phyloP scores from a whole-genome alignment of 2,113 vertebrate species.

The Strix aluco region DNA sequence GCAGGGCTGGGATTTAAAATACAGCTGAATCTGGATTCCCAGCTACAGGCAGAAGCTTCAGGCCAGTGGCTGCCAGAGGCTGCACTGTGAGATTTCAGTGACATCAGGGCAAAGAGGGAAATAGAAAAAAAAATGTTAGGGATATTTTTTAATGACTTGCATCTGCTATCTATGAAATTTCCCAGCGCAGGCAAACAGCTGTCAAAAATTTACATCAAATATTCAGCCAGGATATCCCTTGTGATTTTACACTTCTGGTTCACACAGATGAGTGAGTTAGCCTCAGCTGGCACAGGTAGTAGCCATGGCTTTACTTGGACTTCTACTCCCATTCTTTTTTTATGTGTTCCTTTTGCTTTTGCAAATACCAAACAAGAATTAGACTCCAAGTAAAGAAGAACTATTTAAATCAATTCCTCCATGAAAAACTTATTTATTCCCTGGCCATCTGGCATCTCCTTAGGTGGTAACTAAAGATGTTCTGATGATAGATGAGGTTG shows the following conservation, averaged over 20 bases:
- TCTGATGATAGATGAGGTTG: conserved; percentile 35
- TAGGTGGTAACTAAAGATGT: conserved; percentile 12
- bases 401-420: not conserved
- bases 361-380: not conserved
- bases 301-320: not conserved
- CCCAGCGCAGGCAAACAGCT: not conserved
- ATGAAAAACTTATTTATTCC: not conserved
- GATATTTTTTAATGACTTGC: not conserved
- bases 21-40: not conserved
- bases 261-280: not conserved
- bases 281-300: not conserved
- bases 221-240: not conserved
- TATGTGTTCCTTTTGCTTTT: not conserved
- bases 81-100: not conserved
- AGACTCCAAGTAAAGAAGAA: not conserved
- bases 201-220: not conserved
- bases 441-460: conserved; percentile 23
- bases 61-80: not conserved
- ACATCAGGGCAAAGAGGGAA: not conserved
- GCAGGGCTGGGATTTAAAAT: not conserved
- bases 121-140: not conserved
- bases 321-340: not conserved
- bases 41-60: not conserved
- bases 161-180: not conserved
- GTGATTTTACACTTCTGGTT: not conserved